A percentile compares a stretch with the other conserved stretches of the same genome.
These are phyloP conservation scores for Misgurnus mizolepis DNA, from an alignment of 2,113 vertebrate species.

Conservation along the genomic window DNA sequence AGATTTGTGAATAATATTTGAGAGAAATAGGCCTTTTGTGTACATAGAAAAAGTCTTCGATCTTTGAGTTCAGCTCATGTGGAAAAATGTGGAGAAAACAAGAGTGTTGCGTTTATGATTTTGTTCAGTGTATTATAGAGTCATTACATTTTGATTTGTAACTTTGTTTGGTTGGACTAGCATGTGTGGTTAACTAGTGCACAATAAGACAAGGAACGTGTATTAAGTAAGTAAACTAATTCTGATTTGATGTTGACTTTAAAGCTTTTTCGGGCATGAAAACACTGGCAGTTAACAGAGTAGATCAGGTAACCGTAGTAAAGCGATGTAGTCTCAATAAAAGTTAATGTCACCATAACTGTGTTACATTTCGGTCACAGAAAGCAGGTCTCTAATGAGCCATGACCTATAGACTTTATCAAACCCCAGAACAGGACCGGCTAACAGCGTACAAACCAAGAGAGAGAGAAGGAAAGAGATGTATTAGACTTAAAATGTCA, in stretches of 20 bases:
- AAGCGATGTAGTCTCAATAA: conserved; percentile 4
- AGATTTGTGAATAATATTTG: too few relatives aligned
- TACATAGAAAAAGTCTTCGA: too few relatives aligned
- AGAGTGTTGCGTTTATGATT: too few relatives aligned
- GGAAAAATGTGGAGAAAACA: too few relatives aligned
- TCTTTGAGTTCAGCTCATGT: too few relatives aligned
- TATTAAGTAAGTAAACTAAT: neutral
- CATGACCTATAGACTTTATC: neutral
- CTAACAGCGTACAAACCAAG: conserved; percentile 13
- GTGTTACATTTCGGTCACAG: conserved; percentile 15
- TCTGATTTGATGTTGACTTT: neutral
- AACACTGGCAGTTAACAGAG: neutral
- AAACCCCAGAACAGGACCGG: neutral
- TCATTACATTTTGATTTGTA: too few relatives aligned
- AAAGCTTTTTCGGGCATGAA: conserved; percentile 17
- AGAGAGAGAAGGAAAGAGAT: neutral
- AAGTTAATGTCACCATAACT: conserved; percentile 13
- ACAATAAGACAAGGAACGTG: neutral
- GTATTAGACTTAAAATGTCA: too few relatives aligned
- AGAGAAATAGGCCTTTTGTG: too few relatives aligned
- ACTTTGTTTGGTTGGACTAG: too few relatives aligned
- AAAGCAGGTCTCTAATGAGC: neutral
- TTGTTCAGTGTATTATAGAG: too few relatives aligned
- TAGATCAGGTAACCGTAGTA: neutral
- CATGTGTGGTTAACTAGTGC: neutral